Evolutionary conservation across 2,888 invertebrate genomes (phyloP).

Genomic region (Ferrisia virgata): DNA sequence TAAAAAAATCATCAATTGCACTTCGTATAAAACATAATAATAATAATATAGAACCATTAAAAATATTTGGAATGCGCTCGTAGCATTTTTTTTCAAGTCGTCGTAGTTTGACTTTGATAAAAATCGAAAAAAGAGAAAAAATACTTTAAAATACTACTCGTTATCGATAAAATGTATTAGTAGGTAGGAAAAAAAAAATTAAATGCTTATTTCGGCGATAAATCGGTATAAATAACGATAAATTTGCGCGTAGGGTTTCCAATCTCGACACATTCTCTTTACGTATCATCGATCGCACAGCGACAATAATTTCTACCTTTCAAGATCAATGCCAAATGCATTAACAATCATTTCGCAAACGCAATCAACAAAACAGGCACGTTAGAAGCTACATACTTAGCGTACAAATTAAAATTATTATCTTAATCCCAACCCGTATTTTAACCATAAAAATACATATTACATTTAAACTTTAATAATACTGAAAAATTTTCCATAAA

Average conservation of each 20-base stretch:
- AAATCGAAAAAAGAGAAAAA: neutral
- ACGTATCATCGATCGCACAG: too few relatives aligned
- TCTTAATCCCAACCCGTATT: neutral
- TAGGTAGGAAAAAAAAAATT: neutral
- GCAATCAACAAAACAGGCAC: neutral
- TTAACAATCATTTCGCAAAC: neutral
- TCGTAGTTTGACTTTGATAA: neutral
- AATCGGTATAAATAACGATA: neutral
- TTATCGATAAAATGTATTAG: neutral
- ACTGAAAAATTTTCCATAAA: slow-evolving; percentile 22
- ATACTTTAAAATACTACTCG: slow-evolving; percentile 17
- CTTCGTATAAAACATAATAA: neutral
- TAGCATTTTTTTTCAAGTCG: neutral
- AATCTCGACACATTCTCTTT: neutral
- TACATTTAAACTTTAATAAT: slow-evolving; percentile 34
- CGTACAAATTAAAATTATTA: neutral
- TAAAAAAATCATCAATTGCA: slow-evolving; percentile 30
- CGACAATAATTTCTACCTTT: too few relatives aligned
- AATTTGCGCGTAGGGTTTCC: neutral
- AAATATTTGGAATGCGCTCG: slow-evolving; percentile 6
- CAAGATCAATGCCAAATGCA: neutral
- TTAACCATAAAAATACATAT: neutral
- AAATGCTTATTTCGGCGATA: slow-evolving; percentile 19
- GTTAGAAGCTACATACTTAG: slow-evolving; percentile 29
- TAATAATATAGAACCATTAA: slow-evolving; percentile 3